Base-by-base conservation (phyloP, 2,113 vertebrate species). In the Nothoprocta pentlandii region DNA sequence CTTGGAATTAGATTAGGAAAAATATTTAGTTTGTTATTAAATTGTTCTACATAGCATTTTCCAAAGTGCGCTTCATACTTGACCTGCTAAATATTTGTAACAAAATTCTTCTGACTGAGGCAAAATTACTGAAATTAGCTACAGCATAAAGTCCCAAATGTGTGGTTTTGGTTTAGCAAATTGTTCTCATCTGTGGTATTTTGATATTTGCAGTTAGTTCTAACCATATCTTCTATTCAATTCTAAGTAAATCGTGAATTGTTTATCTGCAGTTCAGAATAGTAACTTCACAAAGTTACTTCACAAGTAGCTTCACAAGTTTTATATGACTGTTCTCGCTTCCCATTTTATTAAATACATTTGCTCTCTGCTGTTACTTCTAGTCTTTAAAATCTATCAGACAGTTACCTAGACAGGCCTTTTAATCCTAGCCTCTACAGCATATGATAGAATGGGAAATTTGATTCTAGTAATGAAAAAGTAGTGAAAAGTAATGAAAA, bases 71-170 rank as follows among this genome's bases (percentile, higher is more conserved):
- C 30, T 77, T 91, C 84, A 80, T 82, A 80, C 73, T 92, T 95
- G 85, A 95, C 89, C 81, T 91, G 79, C 89, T 87, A 94, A 95
- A 89, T 91, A 77, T 77, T 92, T 94, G 89, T 93, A 92, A 92
- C 54, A 32, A 87, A 94, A 12, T 59, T 32, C 26, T 93, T 1
- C 39, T 92, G 63, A 47, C 25, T 85, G 70, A 94, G 16, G 63
- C 41, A 80, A 80, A 94, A 90, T 64, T 90, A 32, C 63, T 89
- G 54, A 92, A 93, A 85, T 91, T 85, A 87, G 76, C 73, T 76
- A 32, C 20, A 75, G 28, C 53, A 68, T 84, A 81, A 71, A 66
- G 62, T 81, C 61, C 5, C 26, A 53, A 94, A 69, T 69, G 30
- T 69, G 19, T 73, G 92, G 76, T 58, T 49, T 56, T 88, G 28